These are phyloP conservation scores for Lysandra coridon DNA, from an alignment of 2,888 invertebrate species.

Conservation along the genomic window DNA sequence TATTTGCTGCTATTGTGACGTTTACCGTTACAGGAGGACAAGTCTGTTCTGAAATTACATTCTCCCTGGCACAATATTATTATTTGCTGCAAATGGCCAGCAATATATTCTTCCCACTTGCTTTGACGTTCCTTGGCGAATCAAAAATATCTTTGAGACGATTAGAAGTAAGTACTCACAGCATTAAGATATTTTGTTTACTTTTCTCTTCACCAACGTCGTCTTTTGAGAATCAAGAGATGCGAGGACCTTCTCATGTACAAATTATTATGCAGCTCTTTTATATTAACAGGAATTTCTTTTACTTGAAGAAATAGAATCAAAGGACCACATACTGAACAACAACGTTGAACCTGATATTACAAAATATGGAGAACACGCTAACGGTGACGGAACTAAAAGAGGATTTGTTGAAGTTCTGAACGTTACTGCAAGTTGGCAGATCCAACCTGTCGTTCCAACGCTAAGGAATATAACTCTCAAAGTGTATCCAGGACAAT, in stretches of 20 bases:
- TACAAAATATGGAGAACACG: slow-evolving; percentile 20
- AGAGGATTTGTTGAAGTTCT: slow-evolving; percentile 39
- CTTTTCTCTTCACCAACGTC: neutral
- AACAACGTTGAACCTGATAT: neutral
- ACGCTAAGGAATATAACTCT: slow-evolving; percentile 76
- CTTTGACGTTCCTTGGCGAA: slow-evolving; percentile 81
- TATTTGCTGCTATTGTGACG: slow-evolving; percentile 88
- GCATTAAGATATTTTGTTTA: neutral
- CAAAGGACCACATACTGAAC: slow-evolving; percentile 46
- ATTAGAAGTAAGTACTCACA: slow-evolving; percentile 73
- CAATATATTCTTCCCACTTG: slow-evolving; percentile 83
- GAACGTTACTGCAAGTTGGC: slow-evolving; percentile 39
- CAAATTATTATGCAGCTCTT: neutral
- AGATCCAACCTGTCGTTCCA: slow-evolving; percentile 48
- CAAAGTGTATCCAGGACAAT: slow-evolving; percentile 74
- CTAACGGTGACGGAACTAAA: slow-evolving; percentile 33
- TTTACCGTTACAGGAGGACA: slow-evolving; percentile 84
- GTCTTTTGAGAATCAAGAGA: neutral
- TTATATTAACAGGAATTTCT: slow-evolving; percentile 61
- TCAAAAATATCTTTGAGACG: slow-evolving; percentile 82
- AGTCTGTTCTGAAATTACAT: slow-evolving; percentile 83
- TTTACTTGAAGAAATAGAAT: slow-evolving; percentile 61
- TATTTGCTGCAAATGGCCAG: slow-evolving; percentile 86
- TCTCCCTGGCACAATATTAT: slow-evolving; percentile 88
- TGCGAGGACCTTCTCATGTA: neutral